A percentile compares a stretch with the other conserved stretches of the same genome.
Evolutionary conservation across 2,888 invertebrate species (phyloP).

Genomic region (Copidosoma aretas): DNA sequence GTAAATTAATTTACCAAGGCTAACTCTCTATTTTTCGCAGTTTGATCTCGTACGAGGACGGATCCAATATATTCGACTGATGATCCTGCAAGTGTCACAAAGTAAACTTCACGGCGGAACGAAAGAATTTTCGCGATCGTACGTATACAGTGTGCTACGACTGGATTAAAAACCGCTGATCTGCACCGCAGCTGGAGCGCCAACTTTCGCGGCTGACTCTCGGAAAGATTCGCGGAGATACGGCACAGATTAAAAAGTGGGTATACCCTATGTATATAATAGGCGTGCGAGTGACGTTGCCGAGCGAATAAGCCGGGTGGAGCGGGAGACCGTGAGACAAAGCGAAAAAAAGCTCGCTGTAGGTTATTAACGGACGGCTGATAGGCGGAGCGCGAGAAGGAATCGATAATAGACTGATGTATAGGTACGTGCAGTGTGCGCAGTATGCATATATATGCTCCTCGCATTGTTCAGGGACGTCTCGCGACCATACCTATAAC

Average conservation of each 20-base stretch:
- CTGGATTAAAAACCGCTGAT: not conserved
- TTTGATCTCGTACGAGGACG: too few relatives aligned
- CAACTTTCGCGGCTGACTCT: not conserved
- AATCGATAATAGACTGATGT: too few relatives aligned
- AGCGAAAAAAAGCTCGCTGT: not conserved
- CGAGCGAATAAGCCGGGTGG: not conserved
- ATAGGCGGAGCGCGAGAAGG: not conserved
- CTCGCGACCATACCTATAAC: constrained; percentile 12
- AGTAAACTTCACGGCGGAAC: too few relatives aligned
- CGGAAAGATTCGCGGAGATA: not conserved
- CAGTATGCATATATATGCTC: constrained; percentile 32
- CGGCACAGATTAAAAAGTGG: not conserved
- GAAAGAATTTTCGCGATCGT: too few relatives aligned
- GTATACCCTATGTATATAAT: too few relatives aligned
- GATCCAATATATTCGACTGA: too few relatives aligned
- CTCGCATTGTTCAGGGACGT: constrained; percentile 29
- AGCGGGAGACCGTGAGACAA: not conserved
- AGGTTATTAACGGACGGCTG: not conserved
- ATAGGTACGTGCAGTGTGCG: too few relatives aligned
- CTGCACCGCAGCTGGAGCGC: not conserved
- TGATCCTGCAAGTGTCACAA: too few relatives aligned
- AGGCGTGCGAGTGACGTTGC: not conserved
- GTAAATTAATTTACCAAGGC: too few relatives aligned
- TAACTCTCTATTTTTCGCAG: too few relatives aligned
- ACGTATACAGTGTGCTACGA: too few relatives aligned